phyloP scores from a whole-genome alignment of 2,113 vertebrate species.

The Phalacrocorax pelagicus region DNA sequence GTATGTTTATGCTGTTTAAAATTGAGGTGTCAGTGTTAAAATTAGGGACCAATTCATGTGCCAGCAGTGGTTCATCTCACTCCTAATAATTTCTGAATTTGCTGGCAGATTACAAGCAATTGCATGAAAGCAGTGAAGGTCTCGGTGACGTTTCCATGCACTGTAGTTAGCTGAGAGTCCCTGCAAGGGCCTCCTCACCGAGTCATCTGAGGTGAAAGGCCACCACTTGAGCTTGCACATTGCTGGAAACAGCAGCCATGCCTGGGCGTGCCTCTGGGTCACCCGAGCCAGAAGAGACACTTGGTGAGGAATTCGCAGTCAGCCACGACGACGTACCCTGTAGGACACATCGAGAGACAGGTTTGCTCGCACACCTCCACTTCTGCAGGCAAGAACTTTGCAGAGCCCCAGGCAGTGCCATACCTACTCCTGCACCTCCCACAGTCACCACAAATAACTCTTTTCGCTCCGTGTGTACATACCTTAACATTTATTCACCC shows the following conservation, averaged over 20 bases:
- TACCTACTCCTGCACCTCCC: neutral
- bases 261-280: accelerated
- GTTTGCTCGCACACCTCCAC: neutral
- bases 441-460: neutral
- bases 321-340: neutral
- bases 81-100: neutral
- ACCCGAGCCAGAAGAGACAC: neutral
- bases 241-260: neutral
- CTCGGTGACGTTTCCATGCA: neutral
- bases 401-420: neutral
- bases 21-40: neutral
- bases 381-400: neutral
- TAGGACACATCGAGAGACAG: accelerated
- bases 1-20: neutral
- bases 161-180: neutral
- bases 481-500: neutral
- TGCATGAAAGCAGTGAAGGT: neutral
- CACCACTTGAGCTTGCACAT: no score
- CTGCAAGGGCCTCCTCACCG: neutral
- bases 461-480: accelerated
- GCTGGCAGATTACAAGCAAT: neutral
- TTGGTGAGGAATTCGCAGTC: neutral
- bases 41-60: neutral
- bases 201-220: neutral
- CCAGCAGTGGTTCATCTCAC: neutral